A percentile compares a stretch with the other conserved stretches of the same genome.
These are phyloP conservation scores for Oenanthe oenanthe DNA, from an alignment of 2,113 vertebrate genomes.

Conservation along the genomic window DNA sequence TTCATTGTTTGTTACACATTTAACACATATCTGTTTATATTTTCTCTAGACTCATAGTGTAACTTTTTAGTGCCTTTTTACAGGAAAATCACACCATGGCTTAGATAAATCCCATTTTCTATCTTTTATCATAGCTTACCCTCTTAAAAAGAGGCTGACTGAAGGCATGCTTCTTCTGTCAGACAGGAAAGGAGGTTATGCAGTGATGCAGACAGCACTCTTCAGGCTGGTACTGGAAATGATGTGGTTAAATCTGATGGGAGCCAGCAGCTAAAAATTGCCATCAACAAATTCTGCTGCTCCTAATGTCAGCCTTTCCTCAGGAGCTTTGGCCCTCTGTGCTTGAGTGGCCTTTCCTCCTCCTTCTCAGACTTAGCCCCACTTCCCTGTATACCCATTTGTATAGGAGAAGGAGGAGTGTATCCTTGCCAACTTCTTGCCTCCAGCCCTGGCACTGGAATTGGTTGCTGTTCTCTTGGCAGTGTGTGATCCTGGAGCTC, in stretches of 20 bases:
- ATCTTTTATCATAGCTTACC: neutral
- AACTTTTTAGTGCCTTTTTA: neutral
- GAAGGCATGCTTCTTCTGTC: neutral
- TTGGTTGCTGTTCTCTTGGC: conserved; percentile 30
- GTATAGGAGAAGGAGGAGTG: neutral
- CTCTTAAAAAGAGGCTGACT: neutral
- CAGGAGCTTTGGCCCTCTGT: neutral
- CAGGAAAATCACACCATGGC: neutral
- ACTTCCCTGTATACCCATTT: neutral
- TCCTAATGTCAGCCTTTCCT: neutral
- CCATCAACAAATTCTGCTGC: neutral
- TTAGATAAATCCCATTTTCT: neutral
- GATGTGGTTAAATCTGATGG: neutral
- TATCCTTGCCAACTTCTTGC: conserved; percentile 27
- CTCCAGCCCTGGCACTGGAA: neutral
- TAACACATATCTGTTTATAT: neutral
- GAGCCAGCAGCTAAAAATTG: neutral
- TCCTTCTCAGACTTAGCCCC: neutral
- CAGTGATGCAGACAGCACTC: neutral
- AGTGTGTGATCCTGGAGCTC: neutral
- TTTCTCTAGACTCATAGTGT: neutral
- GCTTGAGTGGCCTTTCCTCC: neutral
- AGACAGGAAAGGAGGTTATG: neutral
- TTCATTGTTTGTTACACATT: neutral
- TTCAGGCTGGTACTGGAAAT: neutral